Percentiles rank a stretch among this genome's conserved stretches.
Conservation (phyloP, 2,113 vertebrate species). For the Neolamprologus brichardi region DNA sequence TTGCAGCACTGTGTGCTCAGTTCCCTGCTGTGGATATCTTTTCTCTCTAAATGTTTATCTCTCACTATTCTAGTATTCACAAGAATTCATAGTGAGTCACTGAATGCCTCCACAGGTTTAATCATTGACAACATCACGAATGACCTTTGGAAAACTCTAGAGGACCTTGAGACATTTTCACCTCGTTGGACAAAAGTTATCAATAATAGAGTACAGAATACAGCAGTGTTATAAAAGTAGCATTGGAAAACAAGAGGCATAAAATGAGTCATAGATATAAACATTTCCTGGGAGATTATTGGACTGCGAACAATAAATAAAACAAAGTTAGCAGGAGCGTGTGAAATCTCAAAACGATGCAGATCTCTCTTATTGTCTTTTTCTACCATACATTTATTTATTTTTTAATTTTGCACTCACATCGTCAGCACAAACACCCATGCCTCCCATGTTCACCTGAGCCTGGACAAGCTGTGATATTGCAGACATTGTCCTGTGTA, state of each 20-base stretch:
- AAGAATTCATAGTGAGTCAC: not conserved
- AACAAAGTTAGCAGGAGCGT: not conserved
- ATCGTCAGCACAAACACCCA: not conserved
- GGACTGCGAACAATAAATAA: not conserved
- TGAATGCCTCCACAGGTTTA: conserved; percentile 19
- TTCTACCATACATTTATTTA: not conserved
- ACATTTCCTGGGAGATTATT: not conserved
- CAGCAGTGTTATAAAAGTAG: not conserved
- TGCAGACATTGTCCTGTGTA: not conserved
- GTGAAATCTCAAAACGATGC: not conserved
- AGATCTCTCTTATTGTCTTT: not conserved
- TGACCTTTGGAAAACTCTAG: conserved; percentile 17
- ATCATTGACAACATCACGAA: not conserved
- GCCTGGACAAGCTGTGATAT: not conserved
- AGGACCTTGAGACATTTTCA: conserved; percentile 6
- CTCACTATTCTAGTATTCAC: not conserved
- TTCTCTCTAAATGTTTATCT: not conserved
- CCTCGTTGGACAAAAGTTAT: not conserved
- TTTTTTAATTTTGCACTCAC: not conserved
- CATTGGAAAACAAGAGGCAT: not conserved
- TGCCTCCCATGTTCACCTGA: not conserved
- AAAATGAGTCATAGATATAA: not conserved
- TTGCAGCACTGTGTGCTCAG: not conserved
- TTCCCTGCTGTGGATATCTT: not conserved
- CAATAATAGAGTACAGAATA: not conserved